Base-by-base conservation (phyloP, 2,797 vertebrate genomes). In the Enteromius treurensis region DNA sequence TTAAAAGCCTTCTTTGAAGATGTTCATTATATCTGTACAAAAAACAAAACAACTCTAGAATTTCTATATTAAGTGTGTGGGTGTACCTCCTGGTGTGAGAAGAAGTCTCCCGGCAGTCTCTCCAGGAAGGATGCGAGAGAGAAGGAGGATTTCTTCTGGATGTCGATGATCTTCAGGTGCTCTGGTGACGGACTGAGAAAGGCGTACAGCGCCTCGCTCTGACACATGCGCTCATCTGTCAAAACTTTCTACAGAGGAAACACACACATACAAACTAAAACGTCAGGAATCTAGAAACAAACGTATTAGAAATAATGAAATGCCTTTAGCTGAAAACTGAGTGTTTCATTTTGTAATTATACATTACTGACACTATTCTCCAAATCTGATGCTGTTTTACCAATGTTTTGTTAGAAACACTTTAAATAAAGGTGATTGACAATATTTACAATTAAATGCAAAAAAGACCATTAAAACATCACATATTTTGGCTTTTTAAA, bases 121-220 rank as follows among this genome's bases (percentile, higher is more conserved):
- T 99, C 98, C 89, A 99, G 93, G 94, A 99, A 98, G 2, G 98
- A 98, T 71, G 97, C 95, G 76, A 99, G 93, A 29, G 98, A 99
- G 90, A 99, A 99, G 0, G 96, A 95, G 0, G 95, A 94, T 86
- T 98, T 99, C 92, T 98, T 97, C 92, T 97, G 97, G 89, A 98
- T 94, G 68, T 97, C 97, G 84, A 96, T 96, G 90, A 96, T 97
- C 95, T 98, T 96, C 82, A 96, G 96, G 91, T 98, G 94, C 90
- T 98, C 98, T 68, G 97, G 97, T 75, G 97, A 98, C 15, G 98
- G 97, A 91, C 97, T 99, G 91, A 99, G 94, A 91, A 99, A 99
- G 79, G 97, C 97, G 0, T 99, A 99, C 89, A 99, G 96, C 78
- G 96, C 97, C 95, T 99, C 98, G 3, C 97, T 98, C 93, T 99